Evolutionary conservation across 2,113 vertebrate species (phyloP).

Genomic region (Archocentrus centrarchus): DNA sequence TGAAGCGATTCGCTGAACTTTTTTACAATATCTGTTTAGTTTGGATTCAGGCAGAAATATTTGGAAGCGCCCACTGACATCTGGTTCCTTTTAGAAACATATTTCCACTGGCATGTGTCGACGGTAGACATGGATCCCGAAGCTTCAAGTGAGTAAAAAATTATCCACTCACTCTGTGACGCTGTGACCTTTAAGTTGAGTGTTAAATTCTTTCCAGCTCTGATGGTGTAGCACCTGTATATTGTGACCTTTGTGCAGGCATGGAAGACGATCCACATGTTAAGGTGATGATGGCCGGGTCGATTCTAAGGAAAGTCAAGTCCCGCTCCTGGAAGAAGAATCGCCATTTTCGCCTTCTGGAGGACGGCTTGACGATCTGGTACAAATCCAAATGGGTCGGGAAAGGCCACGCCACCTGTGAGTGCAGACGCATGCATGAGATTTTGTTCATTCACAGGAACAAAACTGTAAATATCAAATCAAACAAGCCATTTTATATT

Average conservation of each 20-base stretch:
- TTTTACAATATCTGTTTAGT: slow-evolving; percentile 6
- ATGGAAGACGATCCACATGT: slow-evolving; percentile 83
- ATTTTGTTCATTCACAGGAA: not conserved
- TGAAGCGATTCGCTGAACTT: not conserved
- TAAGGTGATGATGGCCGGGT: slow-evolving; percentile 88
- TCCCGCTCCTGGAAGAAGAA: slow-evolving; percentile 92
- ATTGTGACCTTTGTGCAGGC: slow-evolving; percentile 70
- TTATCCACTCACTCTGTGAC: not conserved
- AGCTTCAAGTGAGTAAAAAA: slow-evolving; percentile 69
- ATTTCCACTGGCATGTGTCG: slow-evolving; percentile 50
- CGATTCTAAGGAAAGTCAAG: slow-evolving; percentile 90
- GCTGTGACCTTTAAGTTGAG: not conserved
- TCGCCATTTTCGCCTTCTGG: slow-evolving; percentile 90
- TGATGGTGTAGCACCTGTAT: not conserved
- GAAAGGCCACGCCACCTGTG: slow-evolving; percentile 89
- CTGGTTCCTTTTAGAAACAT: slow-evolving; percentile 41
- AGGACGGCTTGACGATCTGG: slow-evolving; percentile 92
- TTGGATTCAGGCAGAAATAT: slow-evolving; percentile 7
- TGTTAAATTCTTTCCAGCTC: not conserved
- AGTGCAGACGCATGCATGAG: slow-evolving; percentile 23
- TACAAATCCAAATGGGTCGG: slow-evolving; percentile 90
- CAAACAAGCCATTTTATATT: not conserved
- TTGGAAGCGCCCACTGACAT: slow-evolving; percentile 20
- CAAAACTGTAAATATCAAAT: not conserved
- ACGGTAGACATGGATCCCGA: slow-evolving; percentile 70